A percentile compares a stretch with the other conserved stretches of the same genome.
Conservation (phyloP, 1,140 invertebrate genomes). For the Drosophila equinoxialis region DNA sequence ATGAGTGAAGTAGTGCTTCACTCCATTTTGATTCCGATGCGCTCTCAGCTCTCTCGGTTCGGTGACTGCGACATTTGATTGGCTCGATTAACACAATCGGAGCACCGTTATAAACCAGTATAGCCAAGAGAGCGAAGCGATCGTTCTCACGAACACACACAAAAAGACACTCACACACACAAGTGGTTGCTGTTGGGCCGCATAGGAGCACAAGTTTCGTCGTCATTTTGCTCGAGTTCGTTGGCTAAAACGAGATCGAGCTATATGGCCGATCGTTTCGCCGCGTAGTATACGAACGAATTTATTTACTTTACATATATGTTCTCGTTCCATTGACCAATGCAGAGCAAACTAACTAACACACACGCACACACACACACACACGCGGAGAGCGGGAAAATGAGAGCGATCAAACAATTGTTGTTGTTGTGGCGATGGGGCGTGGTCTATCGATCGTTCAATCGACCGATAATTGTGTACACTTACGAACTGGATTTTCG, state of each 20-base stretch:
- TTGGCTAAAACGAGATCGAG: constrained; percentile 56
- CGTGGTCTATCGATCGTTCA: constrained; percentile 18
- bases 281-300: constrained; percentile 50
- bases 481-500: constrained; percentile 12
- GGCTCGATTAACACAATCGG: constrained; percentile 82
- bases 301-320: constrained; percentile 59
- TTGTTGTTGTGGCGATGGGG: background rate
- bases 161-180: background rate
- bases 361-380: constrained; percentile 43
- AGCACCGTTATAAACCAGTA: constrained; percentile 79
- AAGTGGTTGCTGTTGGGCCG: background rate
- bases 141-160: constrained; percentile 14
- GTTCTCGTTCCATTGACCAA: constrained; percentile 81
- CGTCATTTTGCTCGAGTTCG: constrained; percentile 37
- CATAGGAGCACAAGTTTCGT: constrained; percentile 38
- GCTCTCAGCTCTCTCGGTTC: constrained; percentile 27
- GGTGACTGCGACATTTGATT: constrained; percentile 78
- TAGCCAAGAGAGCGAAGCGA: constrained; percentile 23
- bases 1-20: constrained; percentile 38
- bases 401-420: constrained; percentile 48
- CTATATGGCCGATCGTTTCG: constrained; percentile 46
- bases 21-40: constrained; percentile 62
- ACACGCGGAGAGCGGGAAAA: constrained; percentile 31
- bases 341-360: constrained; percentile 68
- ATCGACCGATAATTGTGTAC: constrained; percentile 12